phyloP scores from a whole-genome alignment of 2,113 vertebrate species.

The Oryctolagus cuniculus region mOryCun1.1 NC_091436.1:19036001-19036500 shows the following conservation, averaged over 20 bases:
- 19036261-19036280: constrained; percentile 66
- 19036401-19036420: constrained; percentile 67
- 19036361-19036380: constrained; percentile 41
- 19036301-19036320: constrained; percentile 72
- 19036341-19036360: constrained; percentile 63
- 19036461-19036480: constrained; percentile 81
- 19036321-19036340: constrained; percentile 45
- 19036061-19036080: not conserved
- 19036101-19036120: not conserved
- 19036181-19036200: constrained; percentile 71
- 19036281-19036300: constrained; percentile 60
- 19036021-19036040: not conserved
- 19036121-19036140: not conserved
- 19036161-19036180: constrained; percentile 66
- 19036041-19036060: not conserved
- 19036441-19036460: constrained; percentile 55
- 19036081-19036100: not conserved
- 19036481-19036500: constrained; percentile 78
- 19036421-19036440: constrained; percentile 66
- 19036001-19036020: not conserved
- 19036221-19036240: constrained; percentile 58
- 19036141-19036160: not conserved
- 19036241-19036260: constrained; percentile 57
- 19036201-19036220: constrained; percentile 56
- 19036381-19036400: constrained; percentile 32